These are phyloP conservation scores for Hirudinaria manillensis DNA, from an alignment of 2,888 invertebrate genomes.

Conservation along the genomic window DNA sequence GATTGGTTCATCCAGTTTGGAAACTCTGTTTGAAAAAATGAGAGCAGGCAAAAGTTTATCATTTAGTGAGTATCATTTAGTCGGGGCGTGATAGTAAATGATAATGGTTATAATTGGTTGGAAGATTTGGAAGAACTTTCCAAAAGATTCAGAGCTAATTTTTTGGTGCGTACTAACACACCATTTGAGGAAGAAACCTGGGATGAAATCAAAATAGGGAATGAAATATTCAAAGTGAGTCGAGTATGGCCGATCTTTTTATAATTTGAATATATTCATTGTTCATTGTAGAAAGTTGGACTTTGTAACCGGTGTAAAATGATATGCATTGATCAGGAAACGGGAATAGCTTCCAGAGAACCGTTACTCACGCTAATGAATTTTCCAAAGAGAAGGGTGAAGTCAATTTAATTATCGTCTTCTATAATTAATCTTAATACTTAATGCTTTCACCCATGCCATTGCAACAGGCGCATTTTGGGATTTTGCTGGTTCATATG, in stretches of 20 bases:
- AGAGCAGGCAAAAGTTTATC: neutral
- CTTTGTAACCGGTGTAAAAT: conserved; percentile 84
- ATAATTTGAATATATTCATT: conserved; percentile 3
- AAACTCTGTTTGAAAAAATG: conserved; percentile 59
- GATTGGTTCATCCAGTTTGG: conserved; percentile 71
- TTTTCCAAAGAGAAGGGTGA: conserved; percentile 11
- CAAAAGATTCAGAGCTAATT: conserved; percentile 81
- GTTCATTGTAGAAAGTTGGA: conserved; percentile 57
- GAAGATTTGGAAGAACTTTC: conserved; percentile 60
- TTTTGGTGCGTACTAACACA: conserved; percentile 67
- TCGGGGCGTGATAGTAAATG: too few relatives aligned
- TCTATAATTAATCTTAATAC: neutral
- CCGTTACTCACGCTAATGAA: conserved; percentile 43
- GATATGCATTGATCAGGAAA: conserved; percentile 85
- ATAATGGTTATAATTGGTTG: neutral
- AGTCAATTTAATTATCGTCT: too few relatives aligned
- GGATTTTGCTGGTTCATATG: conserved; percentile 4
- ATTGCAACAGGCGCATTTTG: neutral
- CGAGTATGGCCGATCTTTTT: neutral
- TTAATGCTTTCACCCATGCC: neutral
- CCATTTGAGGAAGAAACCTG: conserved; percentile 76
- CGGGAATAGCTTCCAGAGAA: conserved; percentile 62
- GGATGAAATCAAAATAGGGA: conserved; percentile 49
- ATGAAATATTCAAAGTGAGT: conserved; percentile 56
- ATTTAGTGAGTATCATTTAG: neutral